These are phyloP conservation scores for Chlamydotis undulata DNA, from an alignment of 2,113 vertebrate genomes.

Conservation along the genomic window DNA sequence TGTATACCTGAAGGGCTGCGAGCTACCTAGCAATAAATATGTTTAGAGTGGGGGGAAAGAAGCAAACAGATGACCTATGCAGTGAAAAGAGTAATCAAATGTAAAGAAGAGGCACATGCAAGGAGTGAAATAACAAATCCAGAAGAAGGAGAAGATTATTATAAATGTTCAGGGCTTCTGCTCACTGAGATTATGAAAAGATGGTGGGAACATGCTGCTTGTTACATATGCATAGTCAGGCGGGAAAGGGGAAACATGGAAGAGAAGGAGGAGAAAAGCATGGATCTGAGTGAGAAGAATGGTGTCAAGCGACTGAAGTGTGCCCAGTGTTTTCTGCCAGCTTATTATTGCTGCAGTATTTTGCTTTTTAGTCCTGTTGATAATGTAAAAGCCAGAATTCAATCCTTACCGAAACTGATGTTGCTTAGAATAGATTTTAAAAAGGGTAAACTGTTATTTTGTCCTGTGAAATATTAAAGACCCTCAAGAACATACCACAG, in stretches of 20 bases:
- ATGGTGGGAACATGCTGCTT: background rate
- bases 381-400: background rate
- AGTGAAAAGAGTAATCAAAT: constrained; percentile 23
- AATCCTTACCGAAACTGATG: background rate
- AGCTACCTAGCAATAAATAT: constrained; percentile 42
- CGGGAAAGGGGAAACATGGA: background rate
- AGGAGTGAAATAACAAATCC: background rate
- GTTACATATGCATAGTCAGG: background rate
- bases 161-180: background rate
- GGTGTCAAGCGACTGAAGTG: background rate
- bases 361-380: background rate
- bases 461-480: background rate
- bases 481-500: background rate
- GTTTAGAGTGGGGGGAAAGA: background rate
- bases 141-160: background rate
- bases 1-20: constrained; percentile 17
- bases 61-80: constrained; percentile 19
- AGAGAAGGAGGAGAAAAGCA: background rate
- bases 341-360: background rate
- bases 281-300: background rate
- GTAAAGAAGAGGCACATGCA: background rate
- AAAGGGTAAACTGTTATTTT: background rate
- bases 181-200: background rate
- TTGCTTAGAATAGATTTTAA: background rate
- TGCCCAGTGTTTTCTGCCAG: background rate